Base-by-base conservation (phyloP, 2,888 invertebrate genomes). In the Parochlus steinenii region DNA sequence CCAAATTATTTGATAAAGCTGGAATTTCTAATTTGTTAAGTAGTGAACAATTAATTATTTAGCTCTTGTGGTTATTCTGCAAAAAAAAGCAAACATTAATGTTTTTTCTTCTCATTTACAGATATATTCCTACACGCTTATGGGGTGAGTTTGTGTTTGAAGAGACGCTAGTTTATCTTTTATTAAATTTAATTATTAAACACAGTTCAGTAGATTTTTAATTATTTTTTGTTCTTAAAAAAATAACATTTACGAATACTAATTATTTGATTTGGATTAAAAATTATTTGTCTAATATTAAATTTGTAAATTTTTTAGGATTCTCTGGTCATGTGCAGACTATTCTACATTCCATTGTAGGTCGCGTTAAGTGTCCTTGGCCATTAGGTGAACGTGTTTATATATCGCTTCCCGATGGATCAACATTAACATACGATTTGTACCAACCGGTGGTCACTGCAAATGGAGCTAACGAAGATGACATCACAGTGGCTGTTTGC, bases 241-340 rank as follows among this genome's bases (percentile, higher is more conserved):
- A n/a, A n/a, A n/a, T n/a, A n/a, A n/a, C n/a, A n/a, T n/a, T n/a
- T n/a, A n/a, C n/a, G n/a, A n/a, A n/a, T n/a, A n/a, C n/a, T n/a
- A n/a, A n/a, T n/a, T n/a, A n/a, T n/a, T n/a, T n/a, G n/a, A n/a
- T n/a, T n/a, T n/a, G n/a, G n/a, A n/a, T n/a, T n/a, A n/a, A n/a
- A n/a, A n/a, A n/a, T n/a, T n/a, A n/a, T n/a, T n/a, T n/a, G n/a
- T n/a, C n/a, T n/a, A n/a, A n/a, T n/a, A n/a, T n/a, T n/a, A n/a
- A n/a, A n/a, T n/a, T n/a, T n/a, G n/a, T n/a, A n/a, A n/a, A n/a
- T n/a, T n/a, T n/a, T n/a, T n/a, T n/a, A n/a, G n/a, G n/a, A 39
- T 87, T 86, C 58, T 90, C 87, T 57, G 92, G 92, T 8, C 92
- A 93, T 57, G 74, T 92, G 14, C 92, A 93, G 58, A 92, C 92